A percentile compares a stretch with the other conserved stretches of the same genome.
These are phyloP conservation scores for Eilema griseolum DNA, from an alignment of 2,888 invertebrate genomes.

Conservation along the genomic window DNA sequence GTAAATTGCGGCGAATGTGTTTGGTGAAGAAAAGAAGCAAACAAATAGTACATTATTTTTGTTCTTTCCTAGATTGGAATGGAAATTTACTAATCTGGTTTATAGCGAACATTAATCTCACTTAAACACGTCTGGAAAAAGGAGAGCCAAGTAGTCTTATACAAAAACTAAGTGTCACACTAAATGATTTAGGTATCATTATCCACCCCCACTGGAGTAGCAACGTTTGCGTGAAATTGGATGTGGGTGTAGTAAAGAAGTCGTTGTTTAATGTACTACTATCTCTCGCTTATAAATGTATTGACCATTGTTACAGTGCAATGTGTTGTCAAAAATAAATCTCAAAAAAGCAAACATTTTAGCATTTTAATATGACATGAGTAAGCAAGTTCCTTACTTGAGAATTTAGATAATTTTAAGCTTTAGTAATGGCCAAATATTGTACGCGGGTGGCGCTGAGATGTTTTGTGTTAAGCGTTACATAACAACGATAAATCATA, in stretches of 20 bases:
- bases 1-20: neutral
- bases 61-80: conserved; percentile 10
- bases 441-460: conserved; percentile 18
- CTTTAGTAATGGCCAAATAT: conserved; percentile 4
- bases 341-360: conserved; percentile 19
- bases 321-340: conserved; percentile 34
- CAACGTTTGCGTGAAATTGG: conserved; percentile 49
- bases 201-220: conserved; percentile 37
- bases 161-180: conserved; percentile 47
- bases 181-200: conserved; percentile 52
- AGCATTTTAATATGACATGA: conserved; percentile 17
- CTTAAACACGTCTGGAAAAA: conserved; percentile 27
- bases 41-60: conserved; percentile 1
- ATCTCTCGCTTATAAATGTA: conserved; percentile 45
- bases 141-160: conserved; percentile 27
- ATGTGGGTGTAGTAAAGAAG: conserved; percentile 48
- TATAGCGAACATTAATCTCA: conserved; percentile 35
- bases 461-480: conserved; percentile 26
- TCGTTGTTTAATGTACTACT: conserved; percentile 37
- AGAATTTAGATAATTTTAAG: conserved; percentile 13
- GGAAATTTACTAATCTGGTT: conserved; percentile 26
- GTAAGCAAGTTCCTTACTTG: conserved; percentile 13
- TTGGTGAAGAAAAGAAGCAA: conserved; percentile 1
- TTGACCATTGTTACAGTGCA: conserved; percentile 31
- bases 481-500: conserved; percentile 46